Evolutionary conservation across 1,140 invertebrate species (phyloP).

Genomic region (Diabrotica virgifera): DNA sequence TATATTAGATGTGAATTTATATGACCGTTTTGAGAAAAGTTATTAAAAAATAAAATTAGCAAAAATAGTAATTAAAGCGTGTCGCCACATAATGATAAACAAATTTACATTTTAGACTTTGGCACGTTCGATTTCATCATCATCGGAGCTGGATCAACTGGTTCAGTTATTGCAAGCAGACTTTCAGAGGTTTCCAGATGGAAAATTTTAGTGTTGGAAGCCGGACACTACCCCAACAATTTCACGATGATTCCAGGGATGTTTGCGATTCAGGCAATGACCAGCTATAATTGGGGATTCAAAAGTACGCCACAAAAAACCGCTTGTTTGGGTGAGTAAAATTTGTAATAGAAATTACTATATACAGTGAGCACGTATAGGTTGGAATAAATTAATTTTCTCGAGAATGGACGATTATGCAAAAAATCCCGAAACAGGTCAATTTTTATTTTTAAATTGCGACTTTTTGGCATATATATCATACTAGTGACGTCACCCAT

Average conservation of each 20-base stretch:
- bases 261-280: neutral
- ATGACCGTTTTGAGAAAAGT: too few relatives aligned
- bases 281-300: constrained; percentile 17
- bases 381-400: too few relatives aligned
- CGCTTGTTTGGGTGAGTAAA: constrained; percentile 9
- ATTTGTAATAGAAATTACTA: neutral
- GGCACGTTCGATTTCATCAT: constrained; percentile 71
- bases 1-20: too few relatives aligned
- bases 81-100: too few relatives aligned
- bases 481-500: too few relatives aligned
- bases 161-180: constrained; percentile 74
- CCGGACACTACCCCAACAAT: constrained; percentile 49
- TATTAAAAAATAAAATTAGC: too few relatives aligned
- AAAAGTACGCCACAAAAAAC: constrained; percentile 14
- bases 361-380: too few relatives aligned
- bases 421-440: too few relatives aligned
- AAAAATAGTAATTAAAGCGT: too few relatives aligned
- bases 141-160: constrained; percentile 81
- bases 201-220: constrained; percentile 75
- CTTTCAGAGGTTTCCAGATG: constrained; percentile 69
- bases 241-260: constrained; percentile 11
- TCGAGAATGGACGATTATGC: too few relatives aligned
- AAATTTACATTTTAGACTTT: constrained; percentile 10
- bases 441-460: too few relatives aligned
- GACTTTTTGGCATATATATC: too few relatives aligned